Evolutionary conservation across 2,113 vertebrate species (phyloP).

Genomic region (Grammomys surdaster): DNA sequence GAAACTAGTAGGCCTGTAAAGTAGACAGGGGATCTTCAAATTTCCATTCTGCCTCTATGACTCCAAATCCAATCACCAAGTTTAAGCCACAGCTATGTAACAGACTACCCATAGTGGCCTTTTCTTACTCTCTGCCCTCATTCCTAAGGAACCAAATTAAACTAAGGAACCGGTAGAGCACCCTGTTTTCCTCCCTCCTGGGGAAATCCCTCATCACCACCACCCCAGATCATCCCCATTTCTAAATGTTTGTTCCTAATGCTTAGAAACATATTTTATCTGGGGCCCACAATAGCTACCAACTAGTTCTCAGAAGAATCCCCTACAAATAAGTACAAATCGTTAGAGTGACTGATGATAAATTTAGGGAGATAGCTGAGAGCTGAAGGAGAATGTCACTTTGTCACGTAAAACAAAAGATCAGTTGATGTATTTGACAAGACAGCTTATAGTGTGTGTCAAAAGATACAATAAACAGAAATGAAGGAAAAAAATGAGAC

Average conservation of each 20-base stretch:
- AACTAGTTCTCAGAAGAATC: neutral
- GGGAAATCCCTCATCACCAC: neutral
- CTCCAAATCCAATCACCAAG: neutral
- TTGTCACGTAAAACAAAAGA: neutral
- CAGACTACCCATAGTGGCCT: neutral
- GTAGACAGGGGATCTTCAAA: neutral
- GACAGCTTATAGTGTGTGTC: neutral
- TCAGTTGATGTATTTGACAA: neutral
- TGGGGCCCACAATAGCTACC: neutral
- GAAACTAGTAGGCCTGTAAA: neutral
- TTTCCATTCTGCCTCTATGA: neutral
- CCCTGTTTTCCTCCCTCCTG: neutral
- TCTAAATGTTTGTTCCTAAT: neutral
- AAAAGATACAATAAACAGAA: slow-evolving; percentile 2
- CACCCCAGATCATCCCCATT: neutral
- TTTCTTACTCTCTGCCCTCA: neutral
- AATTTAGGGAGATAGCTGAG: neutral
- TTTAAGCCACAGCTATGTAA: neutral
- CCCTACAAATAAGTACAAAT: neutral
- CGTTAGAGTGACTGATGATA: neutral
- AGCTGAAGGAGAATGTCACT: neutral
- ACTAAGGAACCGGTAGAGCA: neutral
- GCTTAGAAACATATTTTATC: neutral
- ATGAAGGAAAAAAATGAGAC: neutral
- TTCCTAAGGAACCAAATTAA: neutral